These are phyloP conservation scores for Rhynchopsitta pachyrhyncha DNA, from an alignment of 2,113 vertebrate species.

Conservation along the genomic window DNA sequence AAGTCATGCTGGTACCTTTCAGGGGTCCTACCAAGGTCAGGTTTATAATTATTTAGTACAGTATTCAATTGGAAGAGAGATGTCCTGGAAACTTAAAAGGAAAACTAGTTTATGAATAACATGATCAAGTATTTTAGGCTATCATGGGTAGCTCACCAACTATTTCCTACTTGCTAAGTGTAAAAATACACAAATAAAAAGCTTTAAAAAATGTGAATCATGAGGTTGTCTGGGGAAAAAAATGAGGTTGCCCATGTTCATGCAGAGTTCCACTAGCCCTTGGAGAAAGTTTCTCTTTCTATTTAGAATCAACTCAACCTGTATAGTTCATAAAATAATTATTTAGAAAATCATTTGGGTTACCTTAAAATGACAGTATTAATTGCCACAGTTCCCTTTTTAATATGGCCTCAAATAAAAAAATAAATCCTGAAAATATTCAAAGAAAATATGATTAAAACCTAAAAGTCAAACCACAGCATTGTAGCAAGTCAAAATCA, in stretches of 20 bases:
- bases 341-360: neutral
- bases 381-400: neutral
- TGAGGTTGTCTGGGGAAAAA: neutral
- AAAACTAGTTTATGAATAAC: slow-evolving; percentile 38
- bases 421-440: neutral
- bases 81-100: neutral
- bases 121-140: slow-evolving; percentile 9
- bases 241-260: neutral
- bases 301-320: neutral
- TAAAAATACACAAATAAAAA: slow-evolving; percentile 14
- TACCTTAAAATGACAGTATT: neutral
- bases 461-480: neutral
- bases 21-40: neutral
- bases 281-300: neutral
- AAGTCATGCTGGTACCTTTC: slow-evolving; percentile 37
- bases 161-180: slow-evolving; percentile 15
- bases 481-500: neutral
- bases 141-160: slow-evolving; percentile 9
- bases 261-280: neutral
- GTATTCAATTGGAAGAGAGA: neutral
- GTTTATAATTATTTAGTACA: neutral
- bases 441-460: neutral
- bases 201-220: neutral
- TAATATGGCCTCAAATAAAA: neutral
- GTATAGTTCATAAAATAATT: neutral